Percentiles rank a stretch among this genome's conserved stretches.
Conservation (phyloP, 2,113 vertebrate species). For the Corythoichthys haematopterus region DNA sequence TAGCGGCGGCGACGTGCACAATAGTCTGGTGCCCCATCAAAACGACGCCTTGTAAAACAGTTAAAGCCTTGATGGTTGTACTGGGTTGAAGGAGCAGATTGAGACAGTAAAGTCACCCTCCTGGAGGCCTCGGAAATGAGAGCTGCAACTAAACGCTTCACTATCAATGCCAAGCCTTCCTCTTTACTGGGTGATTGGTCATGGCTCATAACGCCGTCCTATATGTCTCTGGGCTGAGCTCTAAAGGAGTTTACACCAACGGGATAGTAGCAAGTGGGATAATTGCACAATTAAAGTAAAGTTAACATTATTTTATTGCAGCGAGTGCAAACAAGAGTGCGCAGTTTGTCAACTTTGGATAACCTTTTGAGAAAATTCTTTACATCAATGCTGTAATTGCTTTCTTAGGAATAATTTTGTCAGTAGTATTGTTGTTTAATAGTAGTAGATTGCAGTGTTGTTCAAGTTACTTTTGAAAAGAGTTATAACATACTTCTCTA, state of each 20-base stretch:
- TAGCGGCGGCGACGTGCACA: slow-evolving; percentile 5
- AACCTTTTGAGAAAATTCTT: neutral
- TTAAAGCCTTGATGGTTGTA: slow-evolving; percentile 49
- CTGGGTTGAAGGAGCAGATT: slow-evolving; percentile 57
- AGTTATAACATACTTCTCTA: no score
- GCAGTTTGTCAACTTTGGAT: slow-evolving; percentile 20
- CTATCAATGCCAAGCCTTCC: slow-evolving; percentile 40
- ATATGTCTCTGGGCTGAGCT: slow-evolving; percentile 52
- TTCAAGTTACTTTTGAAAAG: no score
- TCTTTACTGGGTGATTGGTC: slow-evolving; percentile 65
- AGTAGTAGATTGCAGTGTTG: no score
- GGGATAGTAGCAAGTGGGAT: slow-evolving; percentile 32
- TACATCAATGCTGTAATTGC: neutral
- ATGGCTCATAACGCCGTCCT: slow-evolving; percentile 58
- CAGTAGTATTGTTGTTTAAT: neutral
- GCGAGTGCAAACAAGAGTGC: slow-evolving; percentile 28
- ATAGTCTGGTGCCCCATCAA: slow-evolving; percentile 50
- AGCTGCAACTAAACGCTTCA: slow-evolving; percentile 56
- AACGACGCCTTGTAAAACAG: slow-evolving; percentile 48
- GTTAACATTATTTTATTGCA: slow-evolving; percentile 44
- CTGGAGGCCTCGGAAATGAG: slow-evolving; percentile 33
- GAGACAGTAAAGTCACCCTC: slow-evolving; percentile 60
- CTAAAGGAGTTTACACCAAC: slow-evolving; percentile 43
- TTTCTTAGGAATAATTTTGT: neutral
- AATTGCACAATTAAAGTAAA: slow-evolving; percentile 46